phyloP scores from a whole-genome alignment of 92 coral and sea anemone genomes.

The Parazoanthus atlanticus region DNA sequence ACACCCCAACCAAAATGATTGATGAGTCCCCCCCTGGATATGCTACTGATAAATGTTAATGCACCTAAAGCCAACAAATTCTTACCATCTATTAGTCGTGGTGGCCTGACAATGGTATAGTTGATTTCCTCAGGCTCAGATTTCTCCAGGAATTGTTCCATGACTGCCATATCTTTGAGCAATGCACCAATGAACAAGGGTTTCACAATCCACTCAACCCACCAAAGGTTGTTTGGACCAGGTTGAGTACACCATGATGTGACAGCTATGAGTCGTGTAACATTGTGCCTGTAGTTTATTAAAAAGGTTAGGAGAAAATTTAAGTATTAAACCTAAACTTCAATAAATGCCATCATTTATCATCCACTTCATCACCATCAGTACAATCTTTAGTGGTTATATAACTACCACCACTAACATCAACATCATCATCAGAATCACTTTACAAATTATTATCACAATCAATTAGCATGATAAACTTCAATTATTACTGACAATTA shows the following conservation, averaged over 20 bases:
- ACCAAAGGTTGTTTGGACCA: conserved; percentile 84
- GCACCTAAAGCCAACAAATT: background rate
- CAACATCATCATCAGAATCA: background rate
- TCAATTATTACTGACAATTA: too few relatives aligned
- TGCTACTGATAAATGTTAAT: background rate
- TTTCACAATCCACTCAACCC: conserved; percentile 81
- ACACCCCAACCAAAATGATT: too few relatives aligned
- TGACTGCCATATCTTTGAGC: conserved; percentile 79
- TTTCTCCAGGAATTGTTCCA: conserved; percentile 75
- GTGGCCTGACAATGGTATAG: conserved; percentile 85
- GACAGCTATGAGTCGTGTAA: conserved; percentile 66
- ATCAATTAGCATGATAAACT: background rate
- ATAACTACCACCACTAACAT: background rate
- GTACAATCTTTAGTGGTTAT: background rate
- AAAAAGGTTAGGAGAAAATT: background rate
- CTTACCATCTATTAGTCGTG: conserved; percentile 70
- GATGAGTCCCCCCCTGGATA: too few relatives aligned
- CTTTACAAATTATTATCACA: background rate
- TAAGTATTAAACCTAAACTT: background rate
- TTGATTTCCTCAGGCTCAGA: conserved; percentile 65
- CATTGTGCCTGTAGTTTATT: conserved; percentile 54
- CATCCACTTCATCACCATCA: background rate
- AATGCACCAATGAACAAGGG: conserved; percentile 77
- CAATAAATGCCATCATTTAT: too few relatives aligned
- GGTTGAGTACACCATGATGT: conserved; percentile 91